Percentiles rank a stretch among this genome's conserved stretches.
phyloP scores from a whole-genome alignment of 2,888 invertebrate genomes.

The Scotopteryx bipunctaria region DNA sequence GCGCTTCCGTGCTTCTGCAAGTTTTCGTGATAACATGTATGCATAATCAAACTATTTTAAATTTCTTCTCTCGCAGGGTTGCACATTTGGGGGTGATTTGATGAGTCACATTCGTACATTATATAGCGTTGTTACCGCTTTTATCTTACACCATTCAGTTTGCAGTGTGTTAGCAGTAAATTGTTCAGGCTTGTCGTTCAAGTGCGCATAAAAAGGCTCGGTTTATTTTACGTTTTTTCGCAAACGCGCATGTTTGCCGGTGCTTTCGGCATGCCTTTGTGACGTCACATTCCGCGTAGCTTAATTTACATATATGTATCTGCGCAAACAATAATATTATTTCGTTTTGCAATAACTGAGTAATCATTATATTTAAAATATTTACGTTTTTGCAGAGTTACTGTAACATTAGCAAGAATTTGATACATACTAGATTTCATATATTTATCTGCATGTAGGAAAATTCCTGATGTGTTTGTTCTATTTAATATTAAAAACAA shows the following conservation, averaged over 20 bases:
- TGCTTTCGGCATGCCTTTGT: constrained; percentile 49
- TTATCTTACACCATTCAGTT: constrained; percentile 32
- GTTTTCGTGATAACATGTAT: no score
- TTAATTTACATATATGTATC: constrained; percentile 37
- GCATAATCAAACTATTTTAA: no score
- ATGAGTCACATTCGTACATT: not conserved
- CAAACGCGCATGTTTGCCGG: constrained; percentile 44
- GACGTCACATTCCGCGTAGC: constrained; percentile 44
- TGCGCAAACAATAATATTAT: constrained; percentile 22
- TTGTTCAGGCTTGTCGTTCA: constrained; percentile 63
- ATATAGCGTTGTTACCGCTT: not conserved
- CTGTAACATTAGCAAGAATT: no score
- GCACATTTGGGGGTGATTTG: not conserved
- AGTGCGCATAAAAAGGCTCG: constrained; percentile 55
- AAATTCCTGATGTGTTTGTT: no score
- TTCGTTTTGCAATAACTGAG: constrained; percentile 15
- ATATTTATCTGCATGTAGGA: no score
- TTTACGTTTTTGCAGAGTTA: no score
- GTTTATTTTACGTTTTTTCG: constrained; percentile 42
- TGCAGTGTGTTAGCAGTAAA: constrained; percentile 51
- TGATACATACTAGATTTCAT: no score
- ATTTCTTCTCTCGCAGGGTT: no score
- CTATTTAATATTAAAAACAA: no score
- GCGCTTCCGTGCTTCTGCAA: no score
- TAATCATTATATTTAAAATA: no score